Conservation (phyloP, 2,113 vertebrate species). For the Menidia beryllina region DNA sequence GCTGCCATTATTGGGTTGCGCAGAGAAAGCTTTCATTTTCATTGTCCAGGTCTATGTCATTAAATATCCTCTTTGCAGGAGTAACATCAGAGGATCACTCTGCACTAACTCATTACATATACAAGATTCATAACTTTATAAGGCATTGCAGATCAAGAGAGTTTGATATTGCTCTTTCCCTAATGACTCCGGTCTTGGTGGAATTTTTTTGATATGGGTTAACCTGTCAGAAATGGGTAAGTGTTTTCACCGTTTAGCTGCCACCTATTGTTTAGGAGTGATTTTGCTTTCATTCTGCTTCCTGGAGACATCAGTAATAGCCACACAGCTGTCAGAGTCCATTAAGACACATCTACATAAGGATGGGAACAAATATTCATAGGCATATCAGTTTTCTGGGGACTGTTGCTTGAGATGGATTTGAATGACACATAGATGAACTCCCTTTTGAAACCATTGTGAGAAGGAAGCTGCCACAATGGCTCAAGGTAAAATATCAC, state of each 20-base stretch:
- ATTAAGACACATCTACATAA: slow-evolving; percentile 79
- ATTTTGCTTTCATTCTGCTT: slow-evolving; percentile 80
- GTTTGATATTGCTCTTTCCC: slow-evolving; percentile 49
- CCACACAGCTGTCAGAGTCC: slow-evolving; percentile 77
- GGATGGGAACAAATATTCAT: slow-evolving; percentile 69
- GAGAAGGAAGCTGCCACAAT: slow-evolving; percentile 55
- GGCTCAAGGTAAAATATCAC: slow-evolving; percentile 67
- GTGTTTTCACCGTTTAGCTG: slow-evolving; percentile 78
- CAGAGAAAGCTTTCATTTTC: slow-evolving; percentile 24
- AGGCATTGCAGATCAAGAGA: slow-evolving; percentile 39
- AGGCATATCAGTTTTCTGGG: slow-evolving; percentile 70
- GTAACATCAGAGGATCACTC: slow-evolving; percentile 36
- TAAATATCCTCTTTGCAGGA: slow-evolving; percentile 35
- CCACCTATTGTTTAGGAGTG: slow-evolving; percentile 74
- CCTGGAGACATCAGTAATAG: slow-evolving; percentile 76
- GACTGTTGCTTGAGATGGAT: slow-evolving; percentile 66
- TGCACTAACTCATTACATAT: slow-evolving; percentile 48
- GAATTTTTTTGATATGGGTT: slow-evolving; percentile 71
- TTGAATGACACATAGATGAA: slow-evolving; percentile 71
- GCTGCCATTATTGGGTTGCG: slow-evolving; percentile 42
- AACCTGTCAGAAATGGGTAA: slow-evolving; percentile 73
- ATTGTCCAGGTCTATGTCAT: slow-evolving; percentile 34
- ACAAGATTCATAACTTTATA: slow-evolving; percentile 46
- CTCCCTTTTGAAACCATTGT: slow-evolving; percentile 66
- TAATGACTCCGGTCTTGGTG: slow-evolving; percentile 60